Evolutionary conservation across 2,888 invertebrate genomes (phyloP).

Genomic region (Chalcosyrphus nemorum): DNA sequence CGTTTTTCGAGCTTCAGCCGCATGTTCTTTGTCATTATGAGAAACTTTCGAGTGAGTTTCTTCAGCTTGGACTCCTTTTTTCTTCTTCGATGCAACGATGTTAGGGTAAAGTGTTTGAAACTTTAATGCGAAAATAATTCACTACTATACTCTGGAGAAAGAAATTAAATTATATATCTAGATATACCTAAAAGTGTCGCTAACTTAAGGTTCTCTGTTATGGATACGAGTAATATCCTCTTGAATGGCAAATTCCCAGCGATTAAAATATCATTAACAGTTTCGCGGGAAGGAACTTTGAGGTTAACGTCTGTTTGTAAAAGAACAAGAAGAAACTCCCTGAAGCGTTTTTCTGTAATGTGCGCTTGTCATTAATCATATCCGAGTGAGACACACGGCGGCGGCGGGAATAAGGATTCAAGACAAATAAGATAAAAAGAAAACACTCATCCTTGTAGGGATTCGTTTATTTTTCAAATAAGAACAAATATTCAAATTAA

Average conservation of each 20-base stretch:
- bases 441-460: slow-evolving; percentile 1
- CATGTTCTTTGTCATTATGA: too few relatives aligned
- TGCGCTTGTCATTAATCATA: slow-evolving; percentile 55
- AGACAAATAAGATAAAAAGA: not conserved
- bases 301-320: slow-evolving; percentile 15
- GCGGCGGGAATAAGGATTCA: not conserved
- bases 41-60: too few relatives aligned
- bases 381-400: not conserved
- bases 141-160: slow-evolving; percentile 6
- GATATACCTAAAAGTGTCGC: slow-evolving; percentile 55
- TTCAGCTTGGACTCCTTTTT: too few relatives aligned
- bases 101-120: slow-evolving; percentile 8
- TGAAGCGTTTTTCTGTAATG: slow-evolving; percentile 33
- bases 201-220: slow-evolving; percentile 31
- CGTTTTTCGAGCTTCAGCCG: not conserved
- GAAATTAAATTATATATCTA: slow-evolving; percentile 57
- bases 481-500: not conserved
- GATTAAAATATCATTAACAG: slow-evolving; percentile 69
- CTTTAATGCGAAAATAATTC: slow-evolving; percentile 68
- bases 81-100: not conserved
- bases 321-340: not conserved
- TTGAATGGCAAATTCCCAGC: slow-evolving; percentile 54
- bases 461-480: slow-evolving; percentile 9
- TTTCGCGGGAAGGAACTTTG: slow-evolving; percentile 25
- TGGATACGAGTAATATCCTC: slow-evolving; percentile 29